Base-by-base conservation (phyloP, 2,888 invertebrate genomes). In the Stratiomys singularior region DNA sequence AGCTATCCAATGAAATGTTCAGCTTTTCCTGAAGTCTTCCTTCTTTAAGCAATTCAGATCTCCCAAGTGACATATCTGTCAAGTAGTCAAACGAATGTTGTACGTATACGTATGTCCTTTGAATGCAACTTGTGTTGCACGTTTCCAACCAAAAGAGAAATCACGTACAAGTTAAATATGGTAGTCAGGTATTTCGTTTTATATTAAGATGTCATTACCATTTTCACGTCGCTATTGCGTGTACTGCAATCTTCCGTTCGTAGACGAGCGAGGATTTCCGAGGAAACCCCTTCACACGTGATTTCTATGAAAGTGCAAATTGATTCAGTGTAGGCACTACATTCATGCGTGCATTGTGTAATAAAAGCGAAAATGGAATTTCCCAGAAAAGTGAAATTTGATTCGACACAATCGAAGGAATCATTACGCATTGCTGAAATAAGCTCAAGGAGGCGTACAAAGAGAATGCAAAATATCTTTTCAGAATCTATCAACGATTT, bases 151-250 rank as follows among this genome's bases (percentile, higher is more conserved):
- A 13, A 18, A 52, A 18, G 52, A 4, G 18, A 52, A 52, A 52
- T 52, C 52, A 52, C 52, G 52, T 52, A 52, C n/a, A 52, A 13
- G 52, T 52, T 52, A 52, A 52, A 52, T 52, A 52, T 52, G 52
- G 52, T 18, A 52, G 52, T 52, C 52, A 52, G 52, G 52, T 52
- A 52, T 52, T 52, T 9, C 52, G 15, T n/a, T 44, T 52, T 52
- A 52, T 52, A 52, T 52, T 52, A 52, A 52, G 52, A 52, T 52
- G 52, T 52, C 52, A 52, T 52, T 52, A 52, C n/a, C 15, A 52
- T 52, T 52, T 52, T 52, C 52, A 18, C 52, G 15, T 52, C 15
- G 2, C 3, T 52, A 18, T 18, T 52, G 52, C 52, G 52, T 52
- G 52, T 13, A 52, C 52, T 18, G 18, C 15, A 18, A 18, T n/a